Conservation (phyloP, 2,797 vertebrate genomes). For the Salmo trutta region DNA sequence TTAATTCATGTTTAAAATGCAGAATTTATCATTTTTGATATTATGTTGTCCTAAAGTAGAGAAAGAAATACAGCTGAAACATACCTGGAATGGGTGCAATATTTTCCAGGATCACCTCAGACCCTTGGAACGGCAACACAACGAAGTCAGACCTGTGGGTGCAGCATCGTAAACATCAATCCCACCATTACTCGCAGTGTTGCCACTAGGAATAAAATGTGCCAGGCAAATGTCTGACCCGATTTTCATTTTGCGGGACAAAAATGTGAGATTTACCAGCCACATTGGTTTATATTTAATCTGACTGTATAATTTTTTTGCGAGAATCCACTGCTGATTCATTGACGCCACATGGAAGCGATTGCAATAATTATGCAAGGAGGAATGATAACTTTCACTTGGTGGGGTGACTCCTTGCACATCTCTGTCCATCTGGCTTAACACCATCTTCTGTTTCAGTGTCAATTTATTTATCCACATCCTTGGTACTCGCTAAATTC, state of each 20-base stretch:
- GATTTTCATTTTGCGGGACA: not conserved
- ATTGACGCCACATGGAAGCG: not conserved
- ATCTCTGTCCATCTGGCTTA: not conserved
- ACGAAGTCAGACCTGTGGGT: constrained; percentile 82
- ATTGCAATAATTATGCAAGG: not conserved
- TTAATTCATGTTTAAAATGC: no score
- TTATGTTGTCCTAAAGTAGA: not conserved
- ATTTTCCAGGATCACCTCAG: constrained; percentile 83
- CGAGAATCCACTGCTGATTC: not conserved
- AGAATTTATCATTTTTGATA: no score
- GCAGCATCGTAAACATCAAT: not conserved
- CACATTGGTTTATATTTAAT: not conserved
- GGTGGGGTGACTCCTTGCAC: not conserved
- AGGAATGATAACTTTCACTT: not conserved
- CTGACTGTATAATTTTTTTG: not conserved
- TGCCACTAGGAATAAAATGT: not conserved
- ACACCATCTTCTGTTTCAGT: not conserved
- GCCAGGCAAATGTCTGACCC: no score
- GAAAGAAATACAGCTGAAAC: no score
- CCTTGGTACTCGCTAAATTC: not conserved
- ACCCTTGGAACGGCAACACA: constrained; percentile 84
- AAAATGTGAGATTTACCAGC: not conserved
- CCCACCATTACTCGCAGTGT: not conserved
- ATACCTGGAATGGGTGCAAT: constrained; percentile 82
- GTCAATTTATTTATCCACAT: not conserved